Percentiles rank a stretch among this genome's conserved stretches.
Evolutionary conservation across 2,113 vertebrate species (phyloP).

Genomic region (Oryzias celebensis): DNA sequence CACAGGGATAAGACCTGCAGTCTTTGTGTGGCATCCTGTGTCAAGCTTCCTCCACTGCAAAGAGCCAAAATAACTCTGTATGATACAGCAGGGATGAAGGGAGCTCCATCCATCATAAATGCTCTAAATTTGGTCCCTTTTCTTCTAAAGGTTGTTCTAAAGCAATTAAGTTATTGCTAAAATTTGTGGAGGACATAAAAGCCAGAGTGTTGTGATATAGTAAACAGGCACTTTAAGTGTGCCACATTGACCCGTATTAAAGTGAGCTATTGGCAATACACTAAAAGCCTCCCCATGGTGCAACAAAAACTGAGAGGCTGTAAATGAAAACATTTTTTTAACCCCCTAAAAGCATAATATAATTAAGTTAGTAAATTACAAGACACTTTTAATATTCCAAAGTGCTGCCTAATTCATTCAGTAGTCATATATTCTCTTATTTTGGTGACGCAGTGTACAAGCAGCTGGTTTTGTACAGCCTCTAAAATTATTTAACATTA

Average conservation of each 20-base stretch:
- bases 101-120: constrained; percentile 35
- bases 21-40: constrained; percentile 46
- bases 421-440: neutral
- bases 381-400: constrained; percentile 14
- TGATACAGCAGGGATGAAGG: constrained; percentile 39
- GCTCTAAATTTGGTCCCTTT: constrained; percentile 25
- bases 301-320: constrained; percentile 45
- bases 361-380: constrained; percentile 53
- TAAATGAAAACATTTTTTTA: constrained; percentile 63
- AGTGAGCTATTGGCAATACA: constrained; percentile 53
- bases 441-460: constrained; percentile 15
- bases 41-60: constrained; percentile 35
- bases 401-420: constrained; percentile 28
- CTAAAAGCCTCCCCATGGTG: constrained; percentile 45
- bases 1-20: constrained; percentile 53
- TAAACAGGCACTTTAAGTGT: constrained; percentile 61
- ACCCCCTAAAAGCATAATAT: constrained; percentile 43
- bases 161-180: constrained; percentile 61
- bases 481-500: constrained; percentile 38
- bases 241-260: constrained; percentile 50
- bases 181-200: constrained; percentile 65
- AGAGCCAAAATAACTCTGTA: constrained; percentile 31
- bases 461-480: constrained; percentile 11
- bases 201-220: constrained; percentile 42
- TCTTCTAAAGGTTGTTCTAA: constrained; percentile 38